Conservation (phyloP, 2,113 vertebrate species). For the Fukomys damarensis region DNA sequence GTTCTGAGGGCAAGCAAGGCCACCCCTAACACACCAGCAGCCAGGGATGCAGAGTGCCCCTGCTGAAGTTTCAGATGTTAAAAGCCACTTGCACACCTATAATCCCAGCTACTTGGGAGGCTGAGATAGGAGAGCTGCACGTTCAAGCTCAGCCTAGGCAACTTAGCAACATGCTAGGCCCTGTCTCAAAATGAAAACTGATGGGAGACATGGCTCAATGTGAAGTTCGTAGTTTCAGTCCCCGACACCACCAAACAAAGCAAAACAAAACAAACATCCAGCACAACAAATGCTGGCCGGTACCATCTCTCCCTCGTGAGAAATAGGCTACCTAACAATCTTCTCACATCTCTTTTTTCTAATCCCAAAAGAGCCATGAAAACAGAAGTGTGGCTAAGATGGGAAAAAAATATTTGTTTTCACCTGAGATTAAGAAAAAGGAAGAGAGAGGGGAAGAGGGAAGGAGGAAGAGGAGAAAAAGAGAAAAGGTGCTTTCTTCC, state of each 20-base stretch:
- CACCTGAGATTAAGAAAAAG: background rate
- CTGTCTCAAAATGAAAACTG: background rate
- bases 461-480: background rate
- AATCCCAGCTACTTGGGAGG: background rate
- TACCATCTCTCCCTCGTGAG: background rate
- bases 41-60: background rate
- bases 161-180: background rate
- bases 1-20: background rate
- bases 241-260: background rate
- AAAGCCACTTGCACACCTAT: background rate
- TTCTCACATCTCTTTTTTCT: background rate
- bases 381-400: background rate
- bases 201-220: background rate
- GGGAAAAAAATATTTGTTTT: background rate
- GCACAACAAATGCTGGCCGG: accelerated
- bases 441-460: background rate
- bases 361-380: background rate
- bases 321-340: background rate
- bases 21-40: background rate
- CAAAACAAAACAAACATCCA: background rate
- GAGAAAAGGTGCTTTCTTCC: background rate
- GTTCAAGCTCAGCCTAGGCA: background rate
- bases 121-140: background rate
- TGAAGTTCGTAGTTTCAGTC: background rate
- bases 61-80: background rate